Evolutionary conservation across 1,140 invertebrate genomes (phyloP), one percentile per base, ranked within the genome.

Genomic region (Hyles vespertilio): DNA sequence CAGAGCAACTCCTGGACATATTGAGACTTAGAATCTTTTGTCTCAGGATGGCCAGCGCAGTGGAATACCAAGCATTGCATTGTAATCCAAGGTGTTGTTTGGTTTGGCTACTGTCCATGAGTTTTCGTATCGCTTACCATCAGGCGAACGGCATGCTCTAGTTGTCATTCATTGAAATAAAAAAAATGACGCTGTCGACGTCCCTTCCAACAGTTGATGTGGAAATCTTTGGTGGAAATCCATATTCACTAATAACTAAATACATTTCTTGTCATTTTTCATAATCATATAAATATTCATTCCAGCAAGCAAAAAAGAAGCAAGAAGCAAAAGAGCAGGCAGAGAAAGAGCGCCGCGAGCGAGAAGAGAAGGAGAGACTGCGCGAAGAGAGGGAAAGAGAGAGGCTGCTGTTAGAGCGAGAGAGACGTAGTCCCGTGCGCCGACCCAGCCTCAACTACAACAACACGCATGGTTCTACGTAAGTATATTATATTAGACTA

Each of bases 311-410:
- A 9, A 83, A 86, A 67, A 78, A 81, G 65, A 87, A 86, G 56
- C 78, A 84, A 74, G 84, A 89, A 59, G 84, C 73, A 5, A 83
- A 81, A 82, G 87, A 83, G 63, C 83, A 72, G 69, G 87, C 84
- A 58, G 90, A 91, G 63, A 75, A 67, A 3, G 83, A 86, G 45
- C 71, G 74, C 4, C 74, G 72, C 9, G 79, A 86, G 51, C 65
- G 75, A 47, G 83, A 87, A 51, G 74, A 84, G 63, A 75, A 65
- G n/a, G 82, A 85, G 43, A 67, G 73, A 43, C 58, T 74, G 8
- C 53, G 63, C 36, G 72, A 77, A 51, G 73, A 74, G 22, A 77
- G 76, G 59, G 81, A 80, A 56, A 73, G 60, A 36, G 65, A 77
- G 50, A 36, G 63, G 44, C 64, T 77, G 67, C 40, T 11, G 33